Base-by-base conservation (phyloP, 2,888 invertebrate genomes). In the Andrena haemorrhoa region DNA sequence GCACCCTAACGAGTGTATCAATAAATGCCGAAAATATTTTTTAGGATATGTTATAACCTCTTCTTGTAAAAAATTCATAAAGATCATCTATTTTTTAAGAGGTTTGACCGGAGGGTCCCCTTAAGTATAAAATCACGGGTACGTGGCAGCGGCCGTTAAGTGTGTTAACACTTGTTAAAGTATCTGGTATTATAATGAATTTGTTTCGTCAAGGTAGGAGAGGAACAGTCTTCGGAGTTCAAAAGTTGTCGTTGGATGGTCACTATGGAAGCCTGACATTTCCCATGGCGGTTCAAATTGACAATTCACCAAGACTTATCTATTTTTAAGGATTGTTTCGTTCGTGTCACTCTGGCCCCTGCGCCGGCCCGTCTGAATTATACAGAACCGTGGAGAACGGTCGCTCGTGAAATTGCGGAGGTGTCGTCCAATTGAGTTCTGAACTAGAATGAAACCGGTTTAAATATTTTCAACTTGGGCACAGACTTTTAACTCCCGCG, bases 311-410 rank as follows among this genome's bases (percentile, higher is more conserved):
- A 23, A 23, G 23, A 20, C 63, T 63, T 63, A 63, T 63, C 16
- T 63, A 63, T 63, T 41, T 63, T 63, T 63, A 63, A 63, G 41
- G 23, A 63, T 63, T 31, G 63, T 35, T 63, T 63, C 35, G 63
- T 63, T 63, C 23, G 63, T 63, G 35, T 63, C 8, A 10, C 63
- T 4, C 31, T 33, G n/a, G 23, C 41, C 23, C 33, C 63, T 33
- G 23, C 35, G 16, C 35, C 60, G 29, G 2, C 41, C 31, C n/a
- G 12, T 10, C 20, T 63, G 63, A 63, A 63, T 63, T 63, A 63
- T 63, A 63, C 63, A 63, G 35, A 23, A 41, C 35, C 63, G 23
- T 5, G 35, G 35, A 63, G 63, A 31, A 63, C 63, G 23, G n/a
- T 61, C 61, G 61, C 31, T 60, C 29, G 26, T 29, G 33, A 20